Evolutionary conservation across 1,140 invertebrate species (phyloP).

Genomic region (Pseudachorutes palmiensis): DNA sequence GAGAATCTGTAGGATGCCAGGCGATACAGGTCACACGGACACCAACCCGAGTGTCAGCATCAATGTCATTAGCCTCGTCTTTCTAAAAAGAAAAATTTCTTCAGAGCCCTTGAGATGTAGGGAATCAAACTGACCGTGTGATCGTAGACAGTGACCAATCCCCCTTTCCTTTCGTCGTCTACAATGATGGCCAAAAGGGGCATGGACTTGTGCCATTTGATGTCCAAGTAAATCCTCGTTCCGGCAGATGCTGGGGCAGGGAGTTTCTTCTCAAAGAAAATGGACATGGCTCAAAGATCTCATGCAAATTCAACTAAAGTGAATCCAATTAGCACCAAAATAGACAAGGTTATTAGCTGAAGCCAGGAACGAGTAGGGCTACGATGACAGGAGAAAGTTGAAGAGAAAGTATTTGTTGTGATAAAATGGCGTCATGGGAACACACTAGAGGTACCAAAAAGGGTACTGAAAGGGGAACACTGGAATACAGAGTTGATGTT

Average conservation of each 20-base stretch:
- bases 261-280: slow-evolving; percentile 30
- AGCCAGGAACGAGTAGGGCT: no score
- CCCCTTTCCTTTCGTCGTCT: slow-evolving; percentile 76
- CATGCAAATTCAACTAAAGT: no score
- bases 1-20: slow-evolving; percentile 80
- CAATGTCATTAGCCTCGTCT: slow-evolving; percentile 65
- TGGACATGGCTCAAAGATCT: no score
- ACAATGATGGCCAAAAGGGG: slow-evolving; percentile 74
- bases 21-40: slow-evolving; percentile 68
- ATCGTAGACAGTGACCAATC: slow-evolving; percentile 76
- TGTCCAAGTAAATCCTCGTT: slow-evolving; percentile 56
- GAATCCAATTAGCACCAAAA: no score
- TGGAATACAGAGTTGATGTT: no score
- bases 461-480: no score
- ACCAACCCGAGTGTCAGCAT: slow-evolving; percentile 60
- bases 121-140: slow-evolving; percentile 57
- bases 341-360: no score
- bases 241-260: slow-evolving; percentile 23
- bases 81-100: slow-evolving; percentile 51
- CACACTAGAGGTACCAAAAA: no score
- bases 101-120: background rate
- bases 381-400: no score
- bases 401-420: background rate
- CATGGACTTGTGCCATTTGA: slow-evolving; percentile 67
- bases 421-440: background rate